Percentiles rank a stretch among this genome's conserved stretches.
phyloP scores from a whole-genome alignment of 2,797 vertebrate genomes.

The Labroides dimidiatus region DNA sequence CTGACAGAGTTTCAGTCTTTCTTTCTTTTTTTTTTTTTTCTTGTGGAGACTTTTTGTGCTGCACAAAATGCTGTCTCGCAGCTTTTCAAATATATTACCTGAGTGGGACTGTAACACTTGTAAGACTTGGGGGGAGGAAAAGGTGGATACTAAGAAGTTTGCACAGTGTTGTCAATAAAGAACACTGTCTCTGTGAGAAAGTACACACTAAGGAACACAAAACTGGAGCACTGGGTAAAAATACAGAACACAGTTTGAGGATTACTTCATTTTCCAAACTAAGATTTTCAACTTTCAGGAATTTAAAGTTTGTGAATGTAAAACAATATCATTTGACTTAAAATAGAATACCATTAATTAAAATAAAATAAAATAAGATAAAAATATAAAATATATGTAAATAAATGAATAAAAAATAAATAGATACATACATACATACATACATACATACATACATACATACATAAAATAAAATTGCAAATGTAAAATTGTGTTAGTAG shows the following conservation, averaged over 20 bases:
- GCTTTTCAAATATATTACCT: background rate
- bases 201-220: background rate
- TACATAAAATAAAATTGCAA: background rate
- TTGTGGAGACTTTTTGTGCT: background rate
- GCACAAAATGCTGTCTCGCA: slow-evolving; percentile 1
- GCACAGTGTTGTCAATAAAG: background rate
- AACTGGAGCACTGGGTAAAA: too few species aligned
- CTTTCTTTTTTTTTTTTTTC: background rate
- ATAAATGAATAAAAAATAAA: too few species aligned
- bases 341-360: too few species aligned
- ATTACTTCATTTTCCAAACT: background rate
- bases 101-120: background rate
- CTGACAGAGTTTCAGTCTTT: background rate
- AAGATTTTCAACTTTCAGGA: background rate
- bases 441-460: too few species aligned
- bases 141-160: background rate
- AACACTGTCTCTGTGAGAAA: background rate
- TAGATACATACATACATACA: too few species aligned
- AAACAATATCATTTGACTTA: background rate
- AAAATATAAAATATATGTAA: too few species aligned
- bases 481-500: too few species aligned
- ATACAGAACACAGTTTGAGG: background rate
- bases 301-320: background rate
- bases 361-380: too few species aligned
- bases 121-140: background rate